phyloP scores from a whole-genome alignment of 2,113 vertebrate genomes.

The Camelus bactrianus region DNA sequence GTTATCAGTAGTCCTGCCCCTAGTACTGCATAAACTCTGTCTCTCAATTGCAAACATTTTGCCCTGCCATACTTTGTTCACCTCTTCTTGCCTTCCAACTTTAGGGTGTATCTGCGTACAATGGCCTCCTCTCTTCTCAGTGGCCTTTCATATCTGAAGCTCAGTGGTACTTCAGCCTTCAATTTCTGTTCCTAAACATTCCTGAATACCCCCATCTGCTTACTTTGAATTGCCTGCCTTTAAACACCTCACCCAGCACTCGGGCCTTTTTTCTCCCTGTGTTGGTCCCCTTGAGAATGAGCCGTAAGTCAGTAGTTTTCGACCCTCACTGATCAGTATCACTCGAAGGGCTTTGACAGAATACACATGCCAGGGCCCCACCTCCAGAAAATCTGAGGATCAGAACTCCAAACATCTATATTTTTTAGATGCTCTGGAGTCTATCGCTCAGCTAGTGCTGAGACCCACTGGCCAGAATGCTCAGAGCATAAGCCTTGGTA shows the following conservation, averaged over 20 bases:
- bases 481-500: background rate
- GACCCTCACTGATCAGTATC: background rate
- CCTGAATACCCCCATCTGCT: background rate
- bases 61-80: background rate
- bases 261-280: background rate
- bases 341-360: constrained; percentile 26
- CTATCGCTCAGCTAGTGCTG: background rate
- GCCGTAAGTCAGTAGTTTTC: background rate
- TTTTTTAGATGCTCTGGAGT: constrained; percentile 22
- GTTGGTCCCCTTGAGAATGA: background rate
- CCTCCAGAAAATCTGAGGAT: background rate
- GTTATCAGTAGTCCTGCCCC: background rate
- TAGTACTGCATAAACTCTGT: background rate
- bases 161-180: background rate
- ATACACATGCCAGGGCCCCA: background rate
- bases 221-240: background rate
- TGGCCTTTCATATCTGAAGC: background rate
- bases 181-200: background rate
- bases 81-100: background rate
- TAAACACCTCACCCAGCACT: background rate
- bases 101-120: background rate
- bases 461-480: background rate
- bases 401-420: background rate
- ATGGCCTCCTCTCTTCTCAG: background rate
- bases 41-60: background rate